phyloP scores from a whole-genome alignment of 2,797 vertebrate species.

The Malacoctenus gilli region DNA sequence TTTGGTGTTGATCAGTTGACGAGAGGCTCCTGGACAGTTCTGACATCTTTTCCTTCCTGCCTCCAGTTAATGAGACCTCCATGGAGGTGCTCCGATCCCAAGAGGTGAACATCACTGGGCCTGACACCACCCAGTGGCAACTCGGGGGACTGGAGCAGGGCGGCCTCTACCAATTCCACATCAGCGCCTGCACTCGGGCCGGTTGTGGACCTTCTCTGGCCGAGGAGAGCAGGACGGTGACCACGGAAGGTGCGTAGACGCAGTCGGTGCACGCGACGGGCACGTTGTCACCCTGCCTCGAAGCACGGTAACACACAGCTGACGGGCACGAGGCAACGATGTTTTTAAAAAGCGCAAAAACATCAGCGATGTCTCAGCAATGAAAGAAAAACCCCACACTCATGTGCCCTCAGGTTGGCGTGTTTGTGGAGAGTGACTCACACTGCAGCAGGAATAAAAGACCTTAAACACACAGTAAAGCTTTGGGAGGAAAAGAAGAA shows the following conservation, averaged over 20 bases:
- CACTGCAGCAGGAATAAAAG: background rate
- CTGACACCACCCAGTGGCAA: constrained; percentile 82
- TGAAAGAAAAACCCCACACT: background rate
- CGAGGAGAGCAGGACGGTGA: constrained; percentile 81
- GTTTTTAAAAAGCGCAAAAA: background rate
- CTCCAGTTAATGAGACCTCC: constrained; percentile 89
- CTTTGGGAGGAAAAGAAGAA: no score
- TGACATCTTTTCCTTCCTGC: constrained; percentile 60
- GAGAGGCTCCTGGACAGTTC: constrained; percentile 57
- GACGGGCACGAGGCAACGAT: background rate
- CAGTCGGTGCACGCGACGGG: constrained; percentile 4
- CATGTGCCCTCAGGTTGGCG: background rate
- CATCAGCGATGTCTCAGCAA: background rate
- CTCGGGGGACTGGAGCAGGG: constrained; percentile 78
- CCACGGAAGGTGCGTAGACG: constrained; percentile 82
- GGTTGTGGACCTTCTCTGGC: constrained; percentile 87
- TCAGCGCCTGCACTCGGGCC: constrained; percentile 87
- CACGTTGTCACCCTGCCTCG: background rate
- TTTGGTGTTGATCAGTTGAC: constrained; percentile 13
- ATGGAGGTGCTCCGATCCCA: constrained; percentile 80
- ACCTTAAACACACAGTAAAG: constrained; percentile 9
- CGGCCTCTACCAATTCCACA: constrained; percentile 88
- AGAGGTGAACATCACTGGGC: constrained; percentile 80
- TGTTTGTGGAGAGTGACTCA: background rate
- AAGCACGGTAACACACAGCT: background rate